Conservation (phyloP, 2,113 vertebrate species). For the Alosa alosa region DNA sequence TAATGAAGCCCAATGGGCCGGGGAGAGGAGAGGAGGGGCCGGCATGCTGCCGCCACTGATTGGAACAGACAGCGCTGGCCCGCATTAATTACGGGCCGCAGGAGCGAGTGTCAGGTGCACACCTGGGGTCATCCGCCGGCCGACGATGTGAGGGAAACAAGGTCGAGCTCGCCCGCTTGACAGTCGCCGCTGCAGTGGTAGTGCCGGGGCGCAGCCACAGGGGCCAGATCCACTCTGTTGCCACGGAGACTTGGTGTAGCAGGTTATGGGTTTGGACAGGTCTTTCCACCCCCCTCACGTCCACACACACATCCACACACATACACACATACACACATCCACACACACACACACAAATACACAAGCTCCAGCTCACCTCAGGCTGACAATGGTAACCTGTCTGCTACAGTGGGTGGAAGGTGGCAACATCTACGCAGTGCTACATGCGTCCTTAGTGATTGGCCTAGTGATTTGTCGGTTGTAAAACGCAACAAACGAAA, state of each 20-base stretch:
- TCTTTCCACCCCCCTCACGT: background rate
- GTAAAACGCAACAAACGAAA: background rate
- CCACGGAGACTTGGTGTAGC: background rate
- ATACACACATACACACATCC: background rate
- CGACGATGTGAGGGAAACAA: slow-evolving; percentile 1
- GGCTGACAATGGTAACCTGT: background rate
- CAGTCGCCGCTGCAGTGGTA: background rate
- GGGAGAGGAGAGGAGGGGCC: background rate
- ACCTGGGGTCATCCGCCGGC: slow-evolving; percentile 30
- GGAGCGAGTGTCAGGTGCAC: background rate
- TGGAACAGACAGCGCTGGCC: slow-evolving; percentile 12
- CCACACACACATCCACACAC: background rate
- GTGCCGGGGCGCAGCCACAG: slow-evolving; percentile 1
- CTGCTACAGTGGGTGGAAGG: background rate
- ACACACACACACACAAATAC: background rate
- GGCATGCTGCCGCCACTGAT: background rate
- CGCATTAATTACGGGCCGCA: background rate
- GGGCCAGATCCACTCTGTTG: slow-evolving; percentile 13
- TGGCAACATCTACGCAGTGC: slow-evolving; percentile 6
- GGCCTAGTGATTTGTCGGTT: background rate
- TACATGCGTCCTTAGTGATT: background rate
- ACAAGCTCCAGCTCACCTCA: background rate
- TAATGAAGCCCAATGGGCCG: background rate
- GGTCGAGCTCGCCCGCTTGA: slow-evolving; percentile 22
- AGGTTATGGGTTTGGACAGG: slow-evolving; percentile 41